Conservation (phyloP, 2,888 invertebrate species). For the Orthonevra nobilis region DNA sequence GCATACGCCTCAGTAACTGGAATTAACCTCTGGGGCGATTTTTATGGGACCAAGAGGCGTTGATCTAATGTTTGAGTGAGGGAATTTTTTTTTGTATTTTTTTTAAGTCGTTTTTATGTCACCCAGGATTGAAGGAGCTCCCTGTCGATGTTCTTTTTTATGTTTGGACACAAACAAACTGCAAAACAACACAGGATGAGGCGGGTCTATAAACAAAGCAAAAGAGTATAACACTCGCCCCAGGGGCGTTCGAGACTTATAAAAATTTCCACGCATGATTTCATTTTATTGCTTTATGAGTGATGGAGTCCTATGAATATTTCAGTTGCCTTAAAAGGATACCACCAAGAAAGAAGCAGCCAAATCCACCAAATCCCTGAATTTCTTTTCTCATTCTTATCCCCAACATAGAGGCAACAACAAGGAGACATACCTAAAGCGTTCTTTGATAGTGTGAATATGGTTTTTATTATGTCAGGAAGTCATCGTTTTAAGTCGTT, state of each 20-base stretch:
- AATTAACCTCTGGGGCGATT: conserved; percentile 66
- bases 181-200: conserved; percentile 10
- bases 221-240: too few relatives aligned
- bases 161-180: conserved; percentile 50
- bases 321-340: conserved; percentile 58
- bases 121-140: conserved; percentile 29
- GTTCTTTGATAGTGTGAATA: conserved; percentile 66
- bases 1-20: conserved; percentile 64
- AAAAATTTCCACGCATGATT: conserved; percentile 80
- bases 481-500: conserved; percentile 56
- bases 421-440: conserved; percentile 22
- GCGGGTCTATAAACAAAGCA: conserved; percentile 14
- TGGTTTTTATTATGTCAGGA: conserved; percentile 65
- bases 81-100: not conserved
- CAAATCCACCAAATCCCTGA: conserved; percentile 54
- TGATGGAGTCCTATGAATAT: conserved; percentile 72
- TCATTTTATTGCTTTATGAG: conserved; percentile 79
- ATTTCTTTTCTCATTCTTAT: conserved; percentile 22
- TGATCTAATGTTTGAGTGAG: conserved; percentile 46
- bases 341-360: conserved; percentile 3
- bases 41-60: conserved; percentile 33
- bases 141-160: conserved; percentile 9
- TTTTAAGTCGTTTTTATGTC: conserved; percentile 39
- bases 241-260: conserved; percentile 72
- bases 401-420: conserved; percentile 2